A percentile compares a stretch with the other conserved stretches of the same genome.
These are phyloP conservation scores for Cisticola juncidis DNA, from an alignment of 2,113 vertebrate genomes.

Conservation along the genomic window DNA sequence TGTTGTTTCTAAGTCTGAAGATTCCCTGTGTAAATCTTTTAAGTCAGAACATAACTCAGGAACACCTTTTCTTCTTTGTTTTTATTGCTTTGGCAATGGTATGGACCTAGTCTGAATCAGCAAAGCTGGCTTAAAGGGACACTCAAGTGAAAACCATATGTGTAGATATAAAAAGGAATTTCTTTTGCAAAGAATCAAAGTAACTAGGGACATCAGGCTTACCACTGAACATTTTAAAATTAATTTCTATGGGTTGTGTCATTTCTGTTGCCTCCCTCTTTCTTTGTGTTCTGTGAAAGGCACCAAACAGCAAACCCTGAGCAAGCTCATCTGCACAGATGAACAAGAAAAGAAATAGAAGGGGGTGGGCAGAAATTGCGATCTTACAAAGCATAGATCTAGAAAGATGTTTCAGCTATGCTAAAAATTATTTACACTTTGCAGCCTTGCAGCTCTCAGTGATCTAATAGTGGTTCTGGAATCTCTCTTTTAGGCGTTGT, in stretches of 20 bases:
- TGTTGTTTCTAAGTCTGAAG: not conserved
- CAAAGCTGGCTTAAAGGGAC: not conserved
- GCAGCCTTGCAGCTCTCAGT: not conserved
- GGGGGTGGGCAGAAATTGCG: not conserved
- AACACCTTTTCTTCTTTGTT: not conserved
- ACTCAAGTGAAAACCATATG: not conserved
- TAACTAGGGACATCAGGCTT: not conserved
- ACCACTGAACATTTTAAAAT: not conserved
- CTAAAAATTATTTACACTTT: not conserved
- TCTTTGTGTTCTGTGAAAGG: not conserved
- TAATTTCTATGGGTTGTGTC: not conserved
- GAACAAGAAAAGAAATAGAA: not conserved
- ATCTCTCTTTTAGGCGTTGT: not conserved
- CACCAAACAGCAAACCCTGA: not conserved
- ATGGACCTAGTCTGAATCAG: conserved; percentile 2
- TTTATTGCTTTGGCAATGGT: not conserved
- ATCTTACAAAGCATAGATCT: not conserved
- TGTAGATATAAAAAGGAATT: not conserved
- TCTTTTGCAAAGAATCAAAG: not conserved
- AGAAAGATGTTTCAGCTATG: not conserved
- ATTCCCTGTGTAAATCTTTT: not conserved
- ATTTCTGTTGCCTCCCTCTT: not conserved
- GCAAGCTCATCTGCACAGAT: not conserved
- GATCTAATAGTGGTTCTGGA: not conserved
- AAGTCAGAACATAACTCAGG: not conserved